Evolutionary conservation across 2,113 vertebrate species (phyloP).

Genomic region (Pituophis catenifer): DNA sequence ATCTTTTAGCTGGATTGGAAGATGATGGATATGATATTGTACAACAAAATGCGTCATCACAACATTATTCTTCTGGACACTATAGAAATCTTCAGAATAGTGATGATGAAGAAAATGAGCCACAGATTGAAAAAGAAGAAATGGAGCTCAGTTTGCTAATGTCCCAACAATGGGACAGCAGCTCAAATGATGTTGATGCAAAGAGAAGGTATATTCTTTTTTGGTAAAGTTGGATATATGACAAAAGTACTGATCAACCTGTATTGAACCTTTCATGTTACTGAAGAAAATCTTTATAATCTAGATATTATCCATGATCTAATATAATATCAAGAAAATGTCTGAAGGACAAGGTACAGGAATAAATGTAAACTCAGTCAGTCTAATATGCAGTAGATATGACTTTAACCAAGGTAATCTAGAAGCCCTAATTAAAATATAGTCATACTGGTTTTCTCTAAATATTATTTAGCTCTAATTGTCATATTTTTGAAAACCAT

Average conservation of each 20-base stretch:
- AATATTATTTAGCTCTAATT: background rate
- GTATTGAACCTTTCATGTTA: background rate
- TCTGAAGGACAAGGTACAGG: background rate
- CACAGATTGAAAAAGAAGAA: slow-evolving; percentile 86
- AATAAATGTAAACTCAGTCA: background rate
- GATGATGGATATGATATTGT: slow-evolving; percentile 80
- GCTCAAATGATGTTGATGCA: slow-evolving; percentile 66
- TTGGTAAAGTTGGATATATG: background rate
- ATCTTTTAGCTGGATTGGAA: slow-evolving; percentile 88
- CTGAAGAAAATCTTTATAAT: background rate
- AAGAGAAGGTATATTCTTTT: slow-evolving; percentile 70
- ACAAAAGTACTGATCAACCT: background rate
- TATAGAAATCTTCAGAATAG: slow-evolving; percentile 84
- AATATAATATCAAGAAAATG: background rate
- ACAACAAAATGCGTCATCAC: slow-evolving; percentile 67
- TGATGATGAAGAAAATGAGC: slow-evolving; percentile 93
- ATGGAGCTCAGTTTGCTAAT: slow-evolving; percentile 91
- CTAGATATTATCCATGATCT: background rate
- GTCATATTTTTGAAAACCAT: background rate
- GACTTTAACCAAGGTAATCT: background rate
- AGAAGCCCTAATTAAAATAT: background rate
- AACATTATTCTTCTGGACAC: slow-evolving; percentile 72
- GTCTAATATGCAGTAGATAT: background rate
- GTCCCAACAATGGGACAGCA: slow-evolving; percentile 93
- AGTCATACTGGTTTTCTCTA: background rate